Evolutionary conservation across 1,140 invertebrate genomes (phyloP).

Genomic region (Nomia melanderi): DNA sequence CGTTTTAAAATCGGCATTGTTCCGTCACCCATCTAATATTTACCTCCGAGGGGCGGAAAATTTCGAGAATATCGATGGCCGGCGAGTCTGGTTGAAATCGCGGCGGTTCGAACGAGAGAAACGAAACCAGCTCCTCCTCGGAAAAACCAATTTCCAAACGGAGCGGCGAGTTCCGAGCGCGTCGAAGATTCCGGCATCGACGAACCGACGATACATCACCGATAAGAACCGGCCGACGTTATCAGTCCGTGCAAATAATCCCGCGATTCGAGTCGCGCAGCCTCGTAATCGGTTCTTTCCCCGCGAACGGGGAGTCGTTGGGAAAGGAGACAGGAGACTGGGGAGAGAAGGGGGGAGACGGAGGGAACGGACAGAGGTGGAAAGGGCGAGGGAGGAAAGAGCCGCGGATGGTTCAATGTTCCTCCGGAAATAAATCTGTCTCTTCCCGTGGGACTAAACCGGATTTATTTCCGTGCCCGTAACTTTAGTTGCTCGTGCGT

Average conservation of each 20-base stretch:
- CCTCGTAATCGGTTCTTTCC: constrained; percentile 45
- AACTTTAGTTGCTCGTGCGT: constrained; percentile 51
- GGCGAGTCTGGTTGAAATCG: no score
- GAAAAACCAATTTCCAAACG: neutral
- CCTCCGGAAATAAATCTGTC: constrained; percentile 64
- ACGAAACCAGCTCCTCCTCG: neutral
- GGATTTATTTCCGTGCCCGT: constrained; percentile 61
- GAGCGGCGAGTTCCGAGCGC: no score
- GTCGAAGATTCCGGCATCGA: neutral
- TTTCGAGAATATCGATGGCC: no score
- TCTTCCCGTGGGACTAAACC: constrained; percentile 61
- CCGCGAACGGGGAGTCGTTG: neutral
- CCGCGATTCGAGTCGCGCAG: constrained; percentile 15
- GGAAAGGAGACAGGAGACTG: no score
- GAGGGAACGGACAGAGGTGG: neutral
- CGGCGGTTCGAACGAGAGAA: no score
- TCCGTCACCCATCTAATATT: no score
- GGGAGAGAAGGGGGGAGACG: no score
- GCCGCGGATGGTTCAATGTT: constrained; percentile 32
- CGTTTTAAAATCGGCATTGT: no score
- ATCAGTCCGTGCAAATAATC: constrained; percentile 49
- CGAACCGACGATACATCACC: neutral
- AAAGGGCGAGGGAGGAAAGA: neutral
- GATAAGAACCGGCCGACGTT: constrained; percentile 34
- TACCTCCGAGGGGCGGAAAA: no score